Evolutionary conservation across 2,888 invertebrate genomes (phyloP).

Genomic region (Slavum lentiscoides): DNA sequence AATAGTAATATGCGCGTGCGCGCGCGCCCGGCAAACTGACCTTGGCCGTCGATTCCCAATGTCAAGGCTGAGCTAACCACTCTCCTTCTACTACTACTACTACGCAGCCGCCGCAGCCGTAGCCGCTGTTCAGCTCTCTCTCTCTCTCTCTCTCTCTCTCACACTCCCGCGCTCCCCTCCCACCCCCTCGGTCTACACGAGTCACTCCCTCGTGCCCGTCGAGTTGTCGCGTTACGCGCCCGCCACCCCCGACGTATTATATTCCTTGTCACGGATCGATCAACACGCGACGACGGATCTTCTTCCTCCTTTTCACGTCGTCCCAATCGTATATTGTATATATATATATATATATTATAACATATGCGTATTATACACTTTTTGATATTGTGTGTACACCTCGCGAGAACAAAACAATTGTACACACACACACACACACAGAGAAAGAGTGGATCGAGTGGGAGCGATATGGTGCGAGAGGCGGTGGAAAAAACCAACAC

Average conservation of each 20-base stretch:
- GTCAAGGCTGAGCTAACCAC: slow-evolving; percentile 15
- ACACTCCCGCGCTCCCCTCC: no score
- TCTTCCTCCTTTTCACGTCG: neutral
- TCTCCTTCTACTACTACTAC: no score
- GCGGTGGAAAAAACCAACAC: neutral
- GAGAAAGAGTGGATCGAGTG: neutral
- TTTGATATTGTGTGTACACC: no score
- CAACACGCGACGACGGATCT: slow-evolving; percentile 13
- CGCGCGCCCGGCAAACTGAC: slow-evolving; percentile 10
- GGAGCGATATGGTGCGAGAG: neutral
- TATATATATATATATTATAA: no score
- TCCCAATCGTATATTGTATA: no score
- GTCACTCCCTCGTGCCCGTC: neutral
- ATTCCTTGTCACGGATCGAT: slow-evolving; percentile 41
- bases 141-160: no score
- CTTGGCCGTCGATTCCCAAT: slow-evolving; percentile 45
- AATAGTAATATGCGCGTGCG: no score
- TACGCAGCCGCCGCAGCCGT: no score
- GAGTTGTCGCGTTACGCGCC: neutral
- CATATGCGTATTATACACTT: no score
- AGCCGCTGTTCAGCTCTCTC: neutral
- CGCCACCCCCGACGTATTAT: neutral
- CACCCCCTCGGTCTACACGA: neutral
- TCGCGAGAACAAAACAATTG: slow-evolving; percentile 5
- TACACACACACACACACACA: neutral